Conservation (phyloP, 2,113 vertebrate genomes). For the Buteo buteo region DNA sequence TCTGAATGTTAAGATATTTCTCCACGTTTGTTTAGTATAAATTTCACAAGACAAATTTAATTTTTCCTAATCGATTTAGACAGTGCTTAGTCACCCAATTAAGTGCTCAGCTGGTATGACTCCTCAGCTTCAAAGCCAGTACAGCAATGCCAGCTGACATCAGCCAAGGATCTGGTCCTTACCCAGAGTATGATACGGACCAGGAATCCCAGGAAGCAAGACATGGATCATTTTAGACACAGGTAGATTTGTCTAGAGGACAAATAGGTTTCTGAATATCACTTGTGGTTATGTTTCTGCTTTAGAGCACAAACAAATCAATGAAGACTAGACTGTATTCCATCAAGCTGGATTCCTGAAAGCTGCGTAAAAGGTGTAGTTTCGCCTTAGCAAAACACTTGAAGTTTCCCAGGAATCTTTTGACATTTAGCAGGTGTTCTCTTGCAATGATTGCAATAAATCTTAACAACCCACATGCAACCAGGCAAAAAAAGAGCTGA, state of each 20-base stretch:
- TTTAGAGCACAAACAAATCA: neutral
- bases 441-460: conserved; percentile 20
- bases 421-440: conserved; percentile 14
- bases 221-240: neutral
- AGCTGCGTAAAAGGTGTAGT: neutral
- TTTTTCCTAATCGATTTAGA: neutral
- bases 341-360: neutral
- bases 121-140: neutral
- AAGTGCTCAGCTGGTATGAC: neutral
- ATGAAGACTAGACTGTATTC: neutral
- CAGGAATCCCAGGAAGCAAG: neutral
- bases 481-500: neutral
- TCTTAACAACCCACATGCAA: neutral
- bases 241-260: neutral
- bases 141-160: neutral
- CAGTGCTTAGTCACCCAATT: neutral
- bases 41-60: neutral
- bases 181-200: fast-evolving
- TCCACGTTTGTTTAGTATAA: neutral
- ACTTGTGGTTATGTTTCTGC: neutral
- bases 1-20: neutral
- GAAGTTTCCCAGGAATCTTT: conserved; percentile 22
- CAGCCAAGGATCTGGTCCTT: neutral
- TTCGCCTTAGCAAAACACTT: neutral
- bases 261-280: neutral